Percentiles rank a stretch among this genome's conserved stretches.
Conservation (phyloP, 2,888 invertebrate genomes). For the Cryptophagus acutangulus region DNA sequence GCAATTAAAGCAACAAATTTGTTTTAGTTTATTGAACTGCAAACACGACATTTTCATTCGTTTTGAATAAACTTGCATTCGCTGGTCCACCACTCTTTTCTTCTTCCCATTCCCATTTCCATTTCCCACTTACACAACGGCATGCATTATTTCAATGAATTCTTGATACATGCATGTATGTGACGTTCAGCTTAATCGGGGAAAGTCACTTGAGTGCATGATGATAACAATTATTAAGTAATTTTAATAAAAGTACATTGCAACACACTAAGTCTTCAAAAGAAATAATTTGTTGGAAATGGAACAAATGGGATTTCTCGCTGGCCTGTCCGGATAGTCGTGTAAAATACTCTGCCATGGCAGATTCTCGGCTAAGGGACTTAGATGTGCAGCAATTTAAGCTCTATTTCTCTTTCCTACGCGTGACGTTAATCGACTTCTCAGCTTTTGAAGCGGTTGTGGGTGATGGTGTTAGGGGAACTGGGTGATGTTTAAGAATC, state of each 20-base stretch:
- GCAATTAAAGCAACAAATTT: constrained; percentile 26
- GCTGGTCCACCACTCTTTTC: constrained; percentile 3
- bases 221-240: constrained; percentile 21
- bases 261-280: constrained; percentile 26
- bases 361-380: constrained; percentile 44
- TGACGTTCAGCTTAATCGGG: too few species aligned
- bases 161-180: too few species aligned
- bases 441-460: constrained; percentile 43
- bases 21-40: constrained; percentile 18
- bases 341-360: constrained; percentile 43
- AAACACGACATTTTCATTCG: constrained; percentile 5
- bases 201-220: too few species aligned
- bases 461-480: constrained; percentile 29
- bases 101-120: not conserved
- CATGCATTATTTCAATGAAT: too few species aligned
- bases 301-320: constrained; percentile 42
- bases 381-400: constrained; percentile 48
- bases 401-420: constrained; percentile 48
- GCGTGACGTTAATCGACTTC: constrained; percentile 49
- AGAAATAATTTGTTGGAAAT: constrained; percentile 39
- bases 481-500: constrained; percentile 14
- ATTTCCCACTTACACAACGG: too few species aligned
- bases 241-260: constrained; percentile 26
- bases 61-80: constrained; percentile 8
- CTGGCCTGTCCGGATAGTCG: constrained; percentile 39